Percentiles rank a stretch among this genome's conserved stretches.
phyloP scores from a whole-genome alignment of 2,113 vertebrate species.

The Porphyrio hochstetteri region DNA sequence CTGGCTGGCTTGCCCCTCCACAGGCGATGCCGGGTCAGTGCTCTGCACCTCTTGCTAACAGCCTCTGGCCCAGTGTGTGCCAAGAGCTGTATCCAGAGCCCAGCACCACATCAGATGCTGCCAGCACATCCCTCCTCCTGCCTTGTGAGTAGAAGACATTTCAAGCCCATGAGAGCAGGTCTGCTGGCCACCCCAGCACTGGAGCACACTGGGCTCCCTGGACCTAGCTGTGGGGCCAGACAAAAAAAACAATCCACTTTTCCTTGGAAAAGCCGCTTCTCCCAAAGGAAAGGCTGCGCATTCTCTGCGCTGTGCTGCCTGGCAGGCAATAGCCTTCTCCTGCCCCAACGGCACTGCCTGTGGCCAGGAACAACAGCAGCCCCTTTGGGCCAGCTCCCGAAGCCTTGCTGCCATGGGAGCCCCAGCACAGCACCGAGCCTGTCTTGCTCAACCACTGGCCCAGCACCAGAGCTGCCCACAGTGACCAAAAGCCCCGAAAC shows the following conservation, averaged over 20 bases:
- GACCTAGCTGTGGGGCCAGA: neutral
- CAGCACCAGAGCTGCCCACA: neutral
- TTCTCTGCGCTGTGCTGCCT: neutral
- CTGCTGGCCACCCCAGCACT: accelerated
- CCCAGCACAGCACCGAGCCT: accelerated
- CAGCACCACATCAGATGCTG: accelerated
- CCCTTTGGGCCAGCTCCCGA: accelerated
- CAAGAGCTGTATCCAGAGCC: accelerated
- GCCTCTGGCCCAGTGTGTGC: neutral
- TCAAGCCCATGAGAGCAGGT: accelerated
- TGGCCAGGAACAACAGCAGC: neutral
- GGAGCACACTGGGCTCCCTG: accelerated
- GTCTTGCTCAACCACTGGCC: neutral
- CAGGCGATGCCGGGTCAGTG: accelerated
- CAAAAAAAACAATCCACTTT: neutral
- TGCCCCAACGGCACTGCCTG: accelerated
- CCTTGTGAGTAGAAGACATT: accelerated
- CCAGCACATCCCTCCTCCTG: neutral
- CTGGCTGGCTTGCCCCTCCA: neutral
- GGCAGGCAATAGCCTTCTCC: neutral
- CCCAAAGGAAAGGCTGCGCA: neutral
- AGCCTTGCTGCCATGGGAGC: accelerated
- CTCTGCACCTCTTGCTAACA: neutral
- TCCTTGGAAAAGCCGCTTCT: neutral
- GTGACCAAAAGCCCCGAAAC: neutral